These are phyloP conservation scores for Dione juno DNA, from an alignment of 2,888 invertebrate genomes.

Conservation along the genomic window DNA sequence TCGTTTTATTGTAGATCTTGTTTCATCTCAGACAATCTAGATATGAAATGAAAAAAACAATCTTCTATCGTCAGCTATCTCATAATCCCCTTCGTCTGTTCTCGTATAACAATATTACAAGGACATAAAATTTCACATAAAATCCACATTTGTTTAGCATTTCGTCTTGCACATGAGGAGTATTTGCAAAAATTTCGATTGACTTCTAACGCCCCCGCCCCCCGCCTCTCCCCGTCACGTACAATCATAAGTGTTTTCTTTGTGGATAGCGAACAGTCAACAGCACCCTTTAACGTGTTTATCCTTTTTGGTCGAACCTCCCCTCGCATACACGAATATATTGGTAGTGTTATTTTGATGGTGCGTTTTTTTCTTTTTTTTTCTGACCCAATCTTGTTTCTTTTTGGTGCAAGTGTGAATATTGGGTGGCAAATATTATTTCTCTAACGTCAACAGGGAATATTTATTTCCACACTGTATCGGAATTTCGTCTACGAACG, in stretches of 20 bases:
- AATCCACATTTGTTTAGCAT: constrained; percentile 35
- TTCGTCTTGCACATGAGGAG: constrained; percentile 33
- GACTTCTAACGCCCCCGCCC: constrained; percentile 59
- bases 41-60: constrained; percentile 26
- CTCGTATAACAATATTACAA: constrained; percentile 14
- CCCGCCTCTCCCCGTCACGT: constrained; percentile 52
- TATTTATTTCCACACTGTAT: constrained; percentile 29
- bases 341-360: constrained; percentile 63
- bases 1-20: constrained; percentile 13
- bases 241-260: constrained; percentile 80
- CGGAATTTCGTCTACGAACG: constrained; percentile 15
- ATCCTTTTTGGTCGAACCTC: constrained; percentile 73
- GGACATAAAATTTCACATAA: constrained; percentile 34
- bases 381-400: constrained; percentile 35
- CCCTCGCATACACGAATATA: constrained; percentile 56
- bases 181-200: constrained; percentile 65
- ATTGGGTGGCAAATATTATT: constrained; percentile 43
- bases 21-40: constrained; percentile 20
- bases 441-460: constrained; percentile 29
- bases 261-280: constrained; percentile 72
- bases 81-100: constrained; percentile 10
- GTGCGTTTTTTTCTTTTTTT: constrained; percentile 45
- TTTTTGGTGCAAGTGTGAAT: constrained; percentile 44
- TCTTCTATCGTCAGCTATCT: constrained; percentile 1
- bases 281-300: constrained; percentile 80